These are phyloP conservation scores for Oryzias woworae DNA, from an alignment of 2,113 vertebrate genomes.

Conservation along the genomic window DNA sequence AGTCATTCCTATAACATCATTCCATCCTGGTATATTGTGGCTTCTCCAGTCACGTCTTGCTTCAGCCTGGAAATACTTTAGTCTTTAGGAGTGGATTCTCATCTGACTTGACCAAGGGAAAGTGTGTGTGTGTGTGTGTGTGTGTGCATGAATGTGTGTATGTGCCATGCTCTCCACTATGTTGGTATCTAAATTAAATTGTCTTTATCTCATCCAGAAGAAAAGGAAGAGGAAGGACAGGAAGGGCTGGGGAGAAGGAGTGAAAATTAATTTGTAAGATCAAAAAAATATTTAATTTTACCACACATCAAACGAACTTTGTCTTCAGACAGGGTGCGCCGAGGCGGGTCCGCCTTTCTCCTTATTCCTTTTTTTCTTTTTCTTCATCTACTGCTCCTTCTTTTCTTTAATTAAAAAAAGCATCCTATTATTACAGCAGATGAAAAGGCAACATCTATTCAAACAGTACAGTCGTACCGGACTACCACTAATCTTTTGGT, in stretches of 20 bases:
- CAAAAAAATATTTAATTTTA: conserved; percentile 84
- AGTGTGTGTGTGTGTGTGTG: conserved; percentile 9
- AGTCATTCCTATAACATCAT: neutral
- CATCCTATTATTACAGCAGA: conserved; percentile 85
- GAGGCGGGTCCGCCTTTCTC: conserved; percentile 66
- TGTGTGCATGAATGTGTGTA: neutral
- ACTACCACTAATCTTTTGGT: conserved; percentile 86
- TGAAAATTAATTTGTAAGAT: conserved; percentile 85
- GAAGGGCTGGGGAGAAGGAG: conserved; percentile 56
- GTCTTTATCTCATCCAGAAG: conserved; percentile 80
- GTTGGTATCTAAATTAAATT: conserved; percentile 84
- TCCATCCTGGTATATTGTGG: neutral
- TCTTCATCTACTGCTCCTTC: conserved; percentile 61
- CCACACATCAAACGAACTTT: conserved; percentile 84
- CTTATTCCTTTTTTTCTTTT: conserved; percentile 45
- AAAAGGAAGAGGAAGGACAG: conserved; percentile 54
- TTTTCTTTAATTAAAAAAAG: conserved; percentile 83
- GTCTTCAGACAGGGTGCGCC: conserved; percentile 79
- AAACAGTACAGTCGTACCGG: conserved; percentile 82
- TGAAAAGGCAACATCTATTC: conserved; percentile 87
- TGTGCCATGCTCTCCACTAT: conserved; percentile 56
- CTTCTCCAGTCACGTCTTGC: neutral
- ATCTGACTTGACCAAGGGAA: conserved; percentile 47
- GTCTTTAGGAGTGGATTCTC: conserved; percentile 20
- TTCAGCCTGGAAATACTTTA: conserved; percentile 7